Evolutionary conservation across 2,113 vertebrate genomes (phyloP), one percentile per base, ranked within the genome.

Genomic region (Brienomyrus brachyistius): DNA sequence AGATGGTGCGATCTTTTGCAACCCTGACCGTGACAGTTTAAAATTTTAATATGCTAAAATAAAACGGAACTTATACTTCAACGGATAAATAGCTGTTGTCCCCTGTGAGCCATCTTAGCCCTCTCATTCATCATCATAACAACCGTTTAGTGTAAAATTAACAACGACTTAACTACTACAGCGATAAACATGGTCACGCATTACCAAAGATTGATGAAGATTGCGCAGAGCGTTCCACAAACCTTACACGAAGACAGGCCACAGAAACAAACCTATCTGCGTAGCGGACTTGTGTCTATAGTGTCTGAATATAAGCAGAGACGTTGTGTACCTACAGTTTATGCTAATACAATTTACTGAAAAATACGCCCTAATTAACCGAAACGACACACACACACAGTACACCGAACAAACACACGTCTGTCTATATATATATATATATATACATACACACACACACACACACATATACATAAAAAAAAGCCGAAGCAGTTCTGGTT

Each of bases 121-220:
- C 93, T 89, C 92, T 91, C 92, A 95, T 95, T 95, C 93, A 95
- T 96, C 94, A 95, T 95, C 93, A 93, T 95, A 96, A 95, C 95
- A 95, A 93, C 93, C 93, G 91, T 95, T 96, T 95, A 96, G 93
- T 95, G 94, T 95, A 95, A 96, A 96, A 96, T 95, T 96, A 96
- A 96, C 95, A 96, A 93, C 94, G 95, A 95, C 92, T 95, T 95
- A 95, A 95, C 94, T 94, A 94, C 93, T 91, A 92, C 92, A 93
- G 90, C 93, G 93, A 94, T 95, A 94, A 95, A 94, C 94, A 94
- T 88, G 94, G 92, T 89, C 92, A 93, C 94, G 94, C 94, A 92
- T 95, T 95, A 93, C 93, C 77, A 92, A 92, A 92, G 94, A 95
- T 92, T 94, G 93, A 95, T 93, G 93, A 94, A 92, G 91, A 94